A percentile compares a stretch with the other conserved stretches of the same genome.
These are phyloP conservation scores for Popillia japonica DNA, from an alignment of 1,140 invertebrate genomes.

Conservation along the genomic window DNA sequence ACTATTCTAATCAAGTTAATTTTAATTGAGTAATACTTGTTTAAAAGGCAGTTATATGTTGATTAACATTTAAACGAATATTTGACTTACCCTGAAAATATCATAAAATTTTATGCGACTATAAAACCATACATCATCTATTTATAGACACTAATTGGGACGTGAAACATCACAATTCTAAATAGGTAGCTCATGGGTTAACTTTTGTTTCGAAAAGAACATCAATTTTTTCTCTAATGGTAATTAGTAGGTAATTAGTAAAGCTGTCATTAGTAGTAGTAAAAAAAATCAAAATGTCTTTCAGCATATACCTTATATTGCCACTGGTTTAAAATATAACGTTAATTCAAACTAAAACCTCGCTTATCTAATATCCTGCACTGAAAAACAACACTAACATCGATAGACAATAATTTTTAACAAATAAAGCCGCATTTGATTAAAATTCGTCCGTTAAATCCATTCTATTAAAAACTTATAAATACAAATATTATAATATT, in stretches of 20 bases:
- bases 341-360: too few relatives aligned
- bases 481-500: too few relatives aligned
- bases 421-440: too few relatives aligned
- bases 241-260: background rate
- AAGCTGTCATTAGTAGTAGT: too few relatives aligned
- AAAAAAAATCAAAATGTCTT: too few relatives aligned
- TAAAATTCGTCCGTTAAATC: too few relatives aligned
- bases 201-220: background rate
- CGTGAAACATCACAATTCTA: background rate
- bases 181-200: constrained; percentile 18
- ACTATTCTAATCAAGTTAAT: background rate
- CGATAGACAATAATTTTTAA: too few relatives aligned
- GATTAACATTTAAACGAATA: background rate
- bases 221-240: background rate
- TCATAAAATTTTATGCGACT: constrained; percentile 10
- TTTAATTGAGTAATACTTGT: background rate
- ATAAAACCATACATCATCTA: background rate
- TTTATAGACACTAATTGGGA: constrained; percentile 29
- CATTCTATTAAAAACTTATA: too few relatives aligned
- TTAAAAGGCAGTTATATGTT: background rate
- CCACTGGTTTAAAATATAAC: too few relatives aligned
- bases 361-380: too few relatives aligned
- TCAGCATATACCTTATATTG: too few relatives aligned
- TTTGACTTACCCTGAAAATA: background rate
- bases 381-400: too few relatives aligned